These are phyloP conservation scores for Bos javanicus DNA, from an alignment of 2,113 vertebrate species.

Conservation along the genomic window DNA sequence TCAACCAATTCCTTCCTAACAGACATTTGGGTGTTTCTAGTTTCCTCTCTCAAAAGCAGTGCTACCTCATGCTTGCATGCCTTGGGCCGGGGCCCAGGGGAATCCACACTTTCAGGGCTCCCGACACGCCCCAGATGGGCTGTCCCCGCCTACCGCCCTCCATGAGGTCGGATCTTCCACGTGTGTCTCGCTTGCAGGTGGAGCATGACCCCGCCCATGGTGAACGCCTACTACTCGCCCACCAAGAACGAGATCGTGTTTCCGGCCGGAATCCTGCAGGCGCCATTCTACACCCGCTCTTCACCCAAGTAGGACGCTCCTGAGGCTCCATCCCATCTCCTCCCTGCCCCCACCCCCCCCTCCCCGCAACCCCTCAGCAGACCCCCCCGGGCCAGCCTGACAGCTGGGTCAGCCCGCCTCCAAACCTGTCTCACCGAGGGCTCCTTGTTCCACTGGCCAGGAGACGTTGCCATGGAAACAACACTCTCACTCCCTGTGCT, in stretches of 20 bases:
- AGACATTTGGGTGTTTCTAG: not conserved
- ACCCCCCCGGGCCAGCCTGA: not conserved
- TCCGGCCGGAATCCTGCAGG: slow-evolving; percentile 95
- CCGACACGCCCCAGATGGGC: fast-evolving
- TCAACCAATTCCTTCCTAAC: not conserved
- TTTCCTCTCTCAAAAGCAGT: not conserved
- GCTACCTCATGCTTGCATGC: not conserved
- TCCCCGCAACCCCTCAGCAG: fast-evolving
- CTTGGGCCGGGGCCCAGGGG: not conserved
- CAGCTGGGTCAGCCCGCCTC: not conserved
- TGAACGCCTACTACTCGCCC: slow-evolving; percentile 97
- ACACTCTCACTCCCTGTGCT: not conserved
- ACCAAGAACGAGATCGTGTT: slow-evolving; percentile 99
- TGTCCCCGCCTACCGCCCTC: fast-evolving
- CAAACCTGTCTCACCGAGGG: not conserved
- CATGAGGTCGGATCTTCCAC: fast-evolving
- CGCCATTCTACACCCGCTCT: slow-evolving; percentile 91
- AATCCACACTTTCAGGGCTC: not conserved
- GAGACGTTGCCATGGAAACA: not conserved
- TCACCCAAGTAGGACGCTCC: slow-evolving; percentile 89
- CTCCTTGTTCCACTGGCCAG: not conserved
- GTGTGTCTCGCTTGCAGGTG: slow-evolving; percentile 81
- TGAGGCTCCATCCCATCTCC: fast-evolving
- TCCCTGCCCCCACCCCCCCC: fast-evolving
- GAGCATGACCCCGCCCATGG: slow-evolving; percentile 98